A percentile compares a stretch with the other conserved stretches of the same genome.
phyloP scores from a whole-genome alignment of 1,140 invertebrate genomes.

The Zeugodacus cucurbitae region DNA sequence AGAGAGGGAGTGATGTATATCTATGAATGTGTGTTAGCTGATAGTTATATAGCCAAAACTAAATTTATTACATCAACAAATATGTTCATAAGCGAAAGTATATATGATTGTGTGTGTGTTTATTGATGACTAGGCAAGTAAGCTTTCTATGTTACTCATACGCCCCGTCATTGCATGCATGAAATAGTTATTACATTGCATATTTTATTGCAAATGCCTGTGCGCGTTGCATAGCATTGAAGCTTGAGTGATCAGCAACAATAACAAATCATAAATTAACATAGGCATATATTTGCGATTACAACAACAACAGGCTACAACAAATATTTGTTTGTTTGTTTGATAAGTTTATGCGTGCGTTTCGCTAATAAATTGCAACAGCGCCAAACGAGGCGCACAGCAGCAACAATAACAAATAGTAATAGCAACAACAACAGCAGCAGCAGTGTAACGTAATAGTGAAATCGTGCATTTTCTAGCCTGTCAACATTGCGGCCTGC shows the following conservation, averaged over 20 bases:
- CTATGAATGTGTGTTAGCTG: background rate
- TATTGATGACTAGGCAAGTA: background rate
- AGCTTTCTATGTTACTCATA: background rate
- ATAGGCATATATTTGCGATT: background rate
- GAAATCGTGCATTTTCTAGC: background rate
- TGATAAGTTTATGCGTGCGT: background rate
- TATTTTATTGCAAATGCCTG: slow-evolving; percentile 13
- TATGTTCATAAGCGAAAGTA: background rate
- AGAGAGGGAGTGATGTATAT: background rate
- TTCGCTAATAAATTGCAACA: slow-evolving; percentile 28
- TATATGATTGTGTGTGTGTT: background rate
- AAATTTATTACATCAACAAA: background rate
- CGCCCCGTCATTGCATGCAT: slow-evolving; percentile 8
- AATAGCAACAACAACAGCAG: background rate
- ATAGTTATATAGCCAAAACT: background rate
- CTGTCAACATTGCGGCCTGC: background rate
- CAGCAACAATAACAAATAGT: background rate
- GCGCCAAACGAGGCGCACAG: background rate
- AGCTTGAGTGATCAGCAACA: slow-evolving; percentile 24
- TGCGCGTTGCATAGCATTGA: slow-evolving; percentile 15
- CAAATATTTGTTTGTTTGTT: slow-evolving; percentile 29
- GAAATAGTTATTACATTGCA: slow-evolving; percentile 29
- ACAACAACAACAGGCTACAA: background rate
- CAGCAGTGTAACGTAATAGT: background rate
- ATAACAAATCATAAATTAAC: background rate